Conservation (phyloP, 2,797 vertebrate genomes). For the Eidolon dupreanum region DNA sequence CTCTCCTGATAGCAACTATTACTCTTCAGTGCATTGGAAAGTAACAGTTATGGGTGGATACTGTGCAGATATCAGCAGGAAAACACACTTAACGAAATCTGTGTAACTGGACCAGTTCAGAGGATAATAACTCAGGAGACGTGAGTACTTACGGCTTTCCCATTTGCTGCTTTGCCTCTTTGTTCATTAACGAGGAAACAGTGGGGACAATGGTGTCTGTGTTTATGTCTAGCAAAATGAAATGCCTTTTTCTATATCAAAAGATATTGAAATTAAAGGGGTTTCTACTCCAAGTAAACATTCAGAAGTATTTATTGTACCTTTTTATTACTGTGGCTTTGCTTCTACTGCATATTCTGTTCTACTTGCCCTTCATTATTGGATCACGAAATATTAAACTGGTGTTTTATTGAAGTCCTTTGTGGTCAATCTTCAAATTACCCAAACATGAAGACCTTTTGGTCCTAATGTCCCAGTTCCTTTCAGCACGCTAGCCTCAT, state of each 20-base stretch:
- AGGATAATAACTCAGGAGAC: neutral
- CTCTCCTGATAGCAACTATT: neutral
- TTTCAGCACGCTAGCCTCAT: neutral
- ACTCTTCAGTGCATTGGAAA: conserved; percentile 12
- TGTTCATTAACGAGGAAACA: neutral
- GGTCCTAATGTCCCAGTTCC: rapidly evolving
- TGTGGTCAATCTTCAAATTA: neutral
- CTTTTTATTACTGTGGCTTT: neutral
- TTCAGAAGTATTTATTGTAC: neutral
- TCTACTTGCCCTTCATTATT: neutral
- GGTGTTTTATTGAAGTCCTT: neutral
- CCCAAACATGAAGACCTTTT: neutral
- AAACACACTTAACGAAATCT: neutral
- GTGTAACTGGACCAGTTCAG: neutral
- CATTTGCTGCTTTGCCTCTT: neutral
- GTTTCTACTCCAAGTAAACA: neutral
- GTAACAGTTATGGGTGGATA: neutral
- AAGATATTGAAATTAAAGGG: neutral
- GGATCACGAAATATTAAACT: neutral
- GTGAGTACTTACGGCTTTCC: neutral
- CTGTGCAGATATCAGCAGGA: neutral
- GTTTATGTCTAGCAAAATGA: neutral
- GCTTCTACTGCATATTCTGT: neutral
- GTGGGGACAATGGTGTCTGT: neutral
- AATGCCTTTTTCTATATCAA: neutral